phyloP scores from a whole-genome alignment of 2,113 vertebrate species.

The Laticauda laticaudata region DNA sequence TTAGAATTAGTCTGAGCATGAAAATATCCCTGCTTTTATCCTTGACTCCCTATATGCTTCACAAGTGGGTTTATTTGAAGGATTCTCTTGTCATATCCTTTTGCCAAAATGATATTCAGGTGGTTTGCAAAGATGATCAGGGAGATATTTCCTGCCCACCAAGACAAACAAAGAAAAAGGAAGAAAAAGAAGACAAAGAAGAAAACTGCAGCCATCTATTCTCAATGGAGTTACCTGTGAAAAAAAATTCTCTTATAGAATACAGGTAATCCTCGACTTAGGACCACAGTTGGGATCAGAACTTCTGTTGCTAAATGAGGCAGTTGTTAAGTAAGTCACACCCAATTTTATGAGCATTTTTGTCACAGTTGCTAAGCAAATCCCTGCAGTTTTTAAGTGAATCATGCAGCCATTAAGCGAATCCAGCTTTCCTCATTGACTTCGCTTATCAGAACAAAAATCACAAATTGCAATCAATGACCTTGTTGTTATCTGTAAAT shows the following conservation, averaged over 20 bases:
- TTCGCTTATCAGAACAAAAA: no score
- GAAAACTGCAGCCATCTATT: background rate
- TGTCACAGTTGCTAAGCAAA: no score
- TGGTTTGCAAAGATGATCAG: background rate
- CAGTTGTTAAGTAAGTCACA: no score
- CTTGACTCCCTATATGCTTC: background rate
- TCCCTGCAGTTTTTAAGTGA: no score
- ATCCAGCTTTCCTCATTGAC: no score
- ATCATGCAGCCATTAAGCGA: no score
- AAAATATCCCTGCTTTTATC: background rate
- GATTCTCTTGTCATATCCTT: background rate
- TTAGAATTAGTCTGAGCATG: background rate
- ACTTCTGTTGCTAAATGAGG: background rate
- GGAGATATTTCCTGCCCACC: background rate
- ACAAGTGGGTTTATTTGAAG: background rate
- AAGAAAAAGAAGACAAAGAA: background rate
- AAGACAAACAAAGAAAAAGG: background rate
- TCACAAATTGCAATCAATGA: no score
- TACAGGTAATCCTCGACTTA: background rate
- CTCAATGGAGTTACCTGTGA: background rate
- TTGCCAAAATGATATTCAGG: background rate
- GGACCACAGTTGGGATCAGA: background rate
- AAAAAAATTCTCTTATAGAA: background rate
- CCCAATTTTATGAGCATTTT: no score
- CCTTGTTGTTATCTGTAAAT: no score